phyloP scores from a whole-genome alignment of 37 sponge, comb jelly and placozoan genomes.

The Dysidea cf. avara region DNA sequence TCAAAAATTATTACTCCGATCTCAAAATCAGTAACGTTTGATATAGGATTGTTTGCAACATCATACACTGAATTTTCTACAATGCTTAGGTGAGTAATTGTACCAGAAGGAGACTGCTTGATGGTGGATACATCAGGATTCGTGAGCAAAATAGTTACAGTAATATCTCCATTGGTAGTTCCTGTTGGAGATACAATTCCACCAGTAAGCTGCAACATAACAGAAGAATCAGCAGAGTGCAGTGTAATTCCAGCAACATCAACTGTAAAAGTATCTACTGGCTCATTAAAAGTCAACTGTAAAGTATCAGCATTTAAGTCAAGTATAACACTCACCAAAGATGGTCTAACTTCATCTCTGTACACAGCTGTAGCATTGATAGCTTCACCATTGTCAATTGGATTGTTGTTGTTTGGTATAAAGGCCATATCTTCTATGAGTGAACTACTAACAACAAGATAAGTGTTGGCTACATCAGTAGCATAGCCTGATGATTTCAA shows the following conservation, averaged over 20 bases:
- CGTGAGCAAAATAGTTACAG: conserved; percentile 20
- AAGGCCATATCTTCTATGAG: conserved; percentile 77
- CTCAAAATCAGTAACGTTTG: not conserved
- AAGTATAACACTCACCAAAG: conserved; percentile 41
- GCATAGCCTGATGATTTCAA: conserved; percentile 70
- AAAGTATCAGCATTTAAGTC: conserved; percentile 61
- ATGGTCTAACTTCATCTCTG: conserved; percentile 61
- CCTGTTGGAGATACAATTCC: conserved; percentile 25
- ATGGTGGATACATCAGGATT: conserved; percentile 33
- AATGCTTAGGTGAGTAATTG: conserved; percentile 21
- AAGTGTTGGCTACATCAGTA: conserved; percentile 46
- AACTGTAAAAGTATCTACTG: conserved; percentile 58
- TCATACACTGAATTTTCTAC: conserved; percentile 36
- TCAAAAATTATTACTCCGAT: conserved; percentile 28
- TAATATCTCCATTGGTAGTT: not conserved
- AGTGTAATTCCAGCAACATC: conserved; percentile 37
- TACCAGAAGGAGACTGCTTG: conserved; percentile 34
- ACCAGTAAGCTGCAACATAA: conserved; percentile 39
- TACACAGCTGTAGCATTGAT: conserved; percentile 27
- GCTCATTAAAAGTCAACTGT: conserved; percentile 76
- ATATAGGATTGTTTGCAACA: conserved; percentile 32
- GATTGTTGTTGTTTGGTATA: conserved; percentile 39
- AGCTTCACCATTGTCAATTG: conserved; percentile 43
- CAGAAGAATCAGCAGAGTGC: conserved; percentile 19
- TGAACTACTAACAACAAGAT: conserved; percentile 35